Conservation (phyloP, 2,888 invertebrate species). For the Papilio protenor region DNA sequence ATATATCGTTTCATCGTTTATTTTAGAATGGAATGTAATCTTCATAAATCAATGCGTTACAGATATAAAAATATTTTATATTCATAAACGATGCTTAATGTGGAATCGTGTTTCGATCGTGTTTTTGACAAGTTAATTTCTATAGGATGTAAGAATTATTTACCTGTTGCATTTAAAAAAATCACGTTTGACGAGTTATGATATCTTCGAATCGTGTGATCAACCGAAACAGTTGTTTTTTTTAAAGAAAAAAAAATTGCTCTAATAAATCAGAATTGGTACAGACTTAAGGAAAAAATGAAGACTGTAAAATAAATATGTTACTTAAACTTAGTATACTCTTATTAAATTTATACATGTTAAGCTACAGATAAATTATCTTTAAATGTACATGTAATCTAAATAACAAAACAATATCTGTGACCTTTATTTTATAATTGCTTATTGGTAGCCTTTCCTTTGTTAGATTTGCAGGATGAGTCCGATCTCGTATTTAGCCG, state of each 20-base stretch:
- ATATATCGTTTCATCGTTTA: neutral
- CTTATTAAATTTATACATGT: neutral
- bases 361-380: neutral
- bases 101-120: neutral
- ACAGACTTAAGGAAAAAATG: no score
- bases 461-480: conserved; percentile 54
- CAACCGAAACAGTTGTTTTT: neutral
- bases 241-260: neutral
- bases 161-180: conserved; percentile 11
- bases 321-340: neutral
- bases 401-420: neutral
- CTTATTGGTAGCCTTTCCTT: conserved; percentile 41
- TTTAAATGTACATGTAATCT: neutral
- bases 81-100: neutral
- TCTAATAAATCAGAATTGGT: neutral
- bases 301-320: no score
- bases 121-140: neutral
- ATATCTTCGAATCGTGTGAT: neutral
- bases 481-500: conserved; percentile 62
- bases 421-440: conserved; percentile 9
- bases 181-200: neutral
- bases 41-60: conserved; percentile 3
- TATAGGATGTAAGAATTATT: neutral
- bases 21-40: neutral
- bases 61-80: conserved; percentile 2